Conservation (phyloP, 2,888 invertebrate species). For the Dysmachus trigonus region DNA sequence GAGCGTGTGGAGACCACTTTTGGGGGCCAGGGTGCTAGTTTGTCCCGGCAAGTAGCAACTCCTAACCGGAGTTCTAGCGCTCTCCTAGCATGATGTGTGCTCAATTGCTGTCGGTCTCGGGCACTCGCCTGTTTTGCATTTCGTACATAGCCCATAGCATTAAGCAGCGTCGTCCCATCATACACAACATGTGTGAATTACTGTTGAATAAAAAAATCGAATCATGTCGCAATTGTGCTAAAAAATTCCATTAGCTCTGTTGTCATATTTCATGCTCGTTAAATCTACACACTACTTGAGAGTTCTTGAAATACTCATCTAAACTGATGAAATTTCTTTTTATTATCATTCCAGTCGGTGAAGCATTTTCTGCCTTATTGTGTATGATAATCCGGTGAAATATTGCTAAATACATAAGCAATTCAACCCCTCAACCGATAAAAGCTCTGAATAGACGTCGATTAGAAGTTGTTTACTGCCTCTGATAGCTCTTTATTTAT, state of each 20-base stretch:
- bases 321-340: neutral
- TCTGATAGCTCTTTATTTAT: neutral
- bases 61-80: neutral
- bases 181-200: neutral
- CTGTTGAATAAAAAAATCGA: neutral
- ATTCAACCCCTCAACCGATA: no score
- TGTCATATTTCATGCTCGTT: slow-evolving; percentile 11
- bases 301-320: neutral
- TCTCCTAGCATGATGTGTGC: neutral
- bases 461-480: neutral
- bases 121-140: slow-evolving; percentile 11
- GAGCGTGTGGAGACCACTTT: neutral
- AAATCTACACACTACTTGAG: neutral
- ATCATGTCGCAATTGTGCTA: slow-evolving; percentile 32
- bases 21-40: neutral
- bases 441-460: neutral
- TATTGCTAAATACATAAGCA: neutral
- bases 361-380: neutral
- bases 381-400: neutral
- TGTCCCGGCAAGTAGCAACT: neutral
- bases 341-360: neutral
- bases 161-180: neutral
- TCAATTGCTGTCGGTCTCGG: neutral
- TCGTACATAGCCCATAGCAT: neutral
- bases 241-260: slow-evolving; percentile 18